Evolutionary conservation across 2,888 invertebrate species (phyloP).

Genomic region (Endotricha flammealis): DNA sequence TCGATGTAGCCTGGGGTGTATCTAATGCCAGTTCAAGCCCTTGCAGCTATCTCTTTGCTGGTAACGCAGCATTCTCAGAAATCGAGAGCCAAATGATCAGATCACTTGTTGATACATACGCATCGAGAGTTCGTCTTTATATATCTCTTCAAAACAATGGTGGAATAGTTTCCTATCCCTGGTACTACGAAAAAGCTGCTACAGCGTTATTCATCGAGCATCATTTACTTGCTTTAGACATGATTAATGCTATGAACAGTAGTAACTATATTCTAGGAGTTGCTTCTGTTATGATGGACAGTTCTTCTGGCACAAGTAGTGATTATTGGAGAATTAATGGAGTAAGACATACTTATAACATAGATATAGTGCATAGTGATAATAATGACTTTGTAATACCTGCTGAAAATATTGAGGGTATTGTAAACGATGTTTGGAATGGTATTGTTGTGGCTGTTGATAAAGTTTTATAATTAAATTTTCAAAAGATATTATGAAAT

Average conservation of each 20-base stretch:
- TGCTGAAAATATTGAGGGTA: conserved; percentile 37
- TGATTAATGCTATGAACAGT: conserved; percentile 37
- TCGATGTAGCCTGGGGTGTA: conserved; percentile 83
- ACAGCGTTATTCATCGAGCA: conserved; percentile 56
- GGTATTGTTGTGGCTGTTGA: conserved; percentile 43
- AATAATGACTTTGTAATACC: conserved; percentile 43
- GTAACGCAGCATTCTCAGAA: conserved; percentile 81
- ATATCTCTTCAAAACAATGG: conserved; percentile 88
- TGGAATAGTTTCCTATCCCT: conserved; percentile 81
- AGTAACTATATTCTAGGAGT: conserved; percentile 40
- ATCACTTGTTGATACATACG: conserved; percentile 71
- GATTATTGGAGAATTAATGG: conserved; percentile 46
- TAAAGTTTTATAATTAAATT: conserved; percentile 25
- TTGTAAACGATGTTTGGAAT: conserved; percentile 52
- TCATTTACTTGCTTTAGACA: conserved; percentile 44
- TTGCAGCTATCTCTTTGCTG: conserved; percentile 81
- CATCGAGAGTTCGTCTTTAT: conserved; percentile 77
- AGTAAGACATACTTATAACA: conserved; percentile 45
- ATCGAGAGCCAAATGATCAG: conserved; percentile 79
- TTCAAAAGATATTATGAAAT: no score
- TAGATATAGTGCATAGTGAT: conserved; percentile 44
- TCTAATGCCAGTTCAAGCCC: conserved; percentile 77
- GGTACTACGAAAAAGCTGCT: conserved; percentile 78
- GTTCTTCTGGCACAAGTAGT: conserved; percentile 54
- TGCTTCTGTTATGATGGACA: conserved; percentile 45